Evolutionary conservation across 2,797 vertebrate genomes (phyloP).

Genomic region (Bradypodion ventrale): DNA sequence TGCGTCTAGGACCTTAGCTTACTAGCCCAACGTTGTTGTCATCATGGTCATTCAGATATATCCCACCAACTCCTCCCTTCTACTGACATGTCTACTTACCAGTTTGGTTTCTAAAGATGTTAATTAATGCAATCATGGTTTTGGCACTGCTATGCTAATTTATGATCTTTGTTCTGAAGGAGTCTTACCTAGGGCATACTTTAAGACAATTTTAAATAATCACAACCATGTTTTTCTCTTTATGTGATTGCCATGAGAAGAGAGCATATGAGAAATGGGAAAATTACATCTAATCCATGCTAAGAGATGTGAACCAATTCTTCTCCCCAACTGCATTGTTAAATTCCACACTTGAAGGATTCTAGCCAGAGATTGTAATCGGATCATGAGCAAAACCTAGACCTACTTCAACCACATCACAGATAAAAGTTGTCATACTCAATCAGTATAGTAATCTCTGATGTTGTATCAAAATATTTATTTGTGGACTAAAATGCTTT

Average conservation of each 20-base stretch:
- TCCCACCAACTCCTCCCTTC: background rate
- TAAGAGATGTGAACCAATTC: background rate
- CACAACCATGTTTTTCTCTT: slow-evolving; percentile 7
- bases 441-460: slow-evolving; percentile 21
- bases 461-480: slow-evolving; percentile 17
- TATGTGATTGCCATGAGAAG: background rate
- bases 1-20: background rate
- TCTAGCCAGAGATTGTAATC: slow-evolving; percentile 18
- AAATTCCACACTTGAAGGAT: slow-evolving; percentile 1
- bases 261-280: background rate
- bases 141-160: background rate
- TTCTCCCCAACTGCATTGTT: background rate
- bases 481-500: slow-evolving; percentile 32
- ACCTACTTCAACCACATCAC: slow-evolving; percentile 1
- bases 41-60: background rate
- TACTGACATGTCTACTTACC: background rate
- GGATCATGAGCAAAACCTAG: background rate
- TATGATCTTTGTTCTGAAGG: background rate
- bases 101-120: background rate
- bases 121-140: background rate
- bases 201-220: slow-evolving; percentile 21
- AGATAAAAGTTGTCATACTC: slow-evolving; percentile 2
- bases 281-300: slow-evolving; percentile 3
- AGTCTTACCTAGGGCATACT: background rate
- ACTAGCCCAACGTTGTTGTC: background rate